phyloP scores from a whole-genome alignment of 2,797 vertebrate genomes.

The Labeo calbasu region DNA sequence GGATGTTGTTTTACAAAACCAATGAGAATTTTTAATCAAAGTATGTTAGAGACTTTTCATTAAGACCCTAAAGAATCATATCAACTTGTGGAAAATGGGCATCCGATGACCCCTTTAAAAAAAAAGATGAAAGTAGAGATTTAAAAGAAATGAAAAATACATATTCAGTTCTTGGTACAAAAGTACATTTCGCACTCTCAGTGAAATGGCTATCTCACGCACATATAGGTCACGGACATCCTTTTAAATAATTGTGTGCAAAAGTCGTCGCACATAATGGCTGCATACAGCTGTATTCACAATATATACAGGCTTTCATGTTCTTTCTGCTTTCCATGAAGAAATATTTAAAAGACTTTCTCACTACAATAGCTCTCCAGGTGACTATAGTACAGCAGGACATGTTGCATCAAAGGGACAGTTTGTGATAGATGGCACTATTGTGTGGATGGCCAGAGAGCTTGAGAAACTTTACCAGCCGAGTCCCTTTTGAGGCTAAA shows the following conservation, averaged over 20 bases:
- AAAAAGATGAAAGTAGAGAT: background rate
- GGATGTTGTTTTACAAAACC: too few relatives aligned
- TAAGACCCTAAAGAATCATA: too few relatives aligned
- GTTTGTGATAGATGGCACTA: conserved; percentile 74
- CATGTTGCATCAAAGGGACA: conserved; percentile 68
- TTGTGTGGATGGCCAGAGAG: conserved; percentile 65
- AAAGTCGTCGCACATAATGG: background rate
- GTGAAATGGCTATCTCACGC: background rate
- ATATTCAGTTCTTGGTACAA: background rate
- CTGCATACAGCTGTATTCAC: background rate
- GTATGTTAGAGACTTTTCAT: too few relatives aligned
- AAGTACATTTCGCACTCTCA: background rate
- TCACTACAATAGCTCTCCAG: background rate
- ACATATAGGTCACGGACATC: background rate
- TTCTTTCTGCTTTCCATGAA: background rate
- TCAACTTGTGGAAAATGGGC: too few relatives aligned
- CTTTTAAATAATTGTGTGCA: background rate
- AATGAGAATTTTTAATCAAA: too few relatives aligned
- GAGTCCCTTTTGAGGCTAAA: conserved; percentile 68
- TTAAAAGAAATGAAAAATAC: background rate
- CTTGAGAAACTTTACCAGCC: conserved; percentile 69
- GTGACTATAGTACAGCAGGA: conserved; percentile 11
- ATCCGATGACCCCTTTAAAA: too few relatives aligned
- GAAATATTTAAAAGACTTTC: background rate
- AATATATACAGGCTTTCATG: background rate